A percentile compares a stretch with the other conserved stretches of the same genome.
phyloP scores from a whole-genome alignment of 2,113 vertebrate genomes.

The Callionymus lyra region DNA sequence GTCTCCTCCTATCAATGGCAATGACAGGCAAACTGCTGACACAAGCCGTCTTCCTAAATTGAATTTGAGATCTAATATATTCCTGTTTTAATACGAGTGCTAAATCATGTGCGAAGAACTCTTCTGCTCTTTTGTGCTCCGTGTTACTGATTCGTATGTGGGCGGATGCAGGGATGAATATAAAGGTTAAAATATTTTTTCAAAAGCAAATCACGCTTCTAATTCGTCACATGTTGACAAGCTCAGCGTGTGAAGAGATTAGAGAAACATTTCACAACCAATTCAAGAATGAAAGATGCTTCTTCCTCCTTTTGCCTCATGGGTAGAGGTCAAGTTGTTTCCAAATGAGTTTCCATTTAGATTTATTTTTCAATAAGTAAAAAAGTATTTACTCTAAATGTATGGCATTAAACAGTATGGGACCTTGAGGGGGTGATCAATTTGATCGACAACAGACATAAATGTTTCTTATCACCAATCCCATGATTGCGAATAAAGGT shows the following conservation, averaged over 20 bases:
- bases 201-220: constrained; percentile 22
- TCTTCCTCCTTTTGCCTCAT: background rate
- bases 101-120: constrained; percentile 49
- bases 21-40: constrained; percentile 50
- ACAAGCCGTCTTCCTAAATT: constrained; percentile 37
- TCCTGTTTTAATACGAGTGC: constrained; percentile 47
- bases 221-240: constrained; percentile 13
- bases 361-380: too few species aligned
- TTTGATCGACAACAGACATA: too few species aligned
- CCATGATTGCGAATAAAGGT: too few species aligned
- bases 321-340: too few species aligned
- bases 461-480: too few species aligned
- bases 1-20: constrained; percentile 29
- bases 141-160: constrained; percentile 19
- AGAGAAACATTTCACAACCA: constrained; percentile 3
- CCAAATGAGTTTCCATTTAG: too few species aligned
- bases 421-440: too few species aligned
- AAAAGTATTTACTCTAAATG: too few species aligned
- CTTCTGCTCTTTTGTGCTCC: constrained; percentile 9
- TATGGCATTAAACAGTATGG: too few species aligned
- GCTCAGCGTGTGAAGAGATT: constrained; percentile 7
- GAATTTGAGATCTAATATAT: constrained; percentile 52
- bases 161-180: constrained; percentile 13
- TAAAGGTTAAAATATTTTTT: constrained; percentile 30
- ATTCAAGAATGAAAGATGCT: constrained; percentile 3